Percentiles rank a stretch among this genome's conserved stretches.
phyloP scores from a whole-genome alignment of 2,113 vertebrate species.

The Taurulus bubalis region DNA sequence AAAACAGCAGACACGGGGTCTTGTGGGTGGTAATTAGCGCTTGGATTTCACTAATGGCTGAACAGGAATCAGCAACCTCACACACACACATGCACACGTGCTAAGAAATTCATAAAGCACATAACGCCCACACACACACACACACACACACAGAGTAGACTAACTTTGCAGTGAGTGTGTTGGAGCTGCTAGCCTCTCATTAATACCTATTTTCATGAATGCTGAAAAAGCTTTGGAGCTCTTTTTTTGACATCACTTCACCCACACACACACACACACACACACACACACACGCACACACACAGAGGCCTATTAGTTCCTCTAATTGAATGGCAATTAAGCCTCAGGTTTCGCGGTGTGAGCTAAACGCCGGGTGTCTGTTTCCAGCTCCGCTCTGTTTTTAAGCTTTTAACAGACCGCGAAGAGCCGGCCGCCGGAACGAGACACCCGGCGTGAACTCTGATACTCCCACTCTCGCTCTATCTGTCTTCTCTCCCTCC shows the following conservation, averaged over 20 bases:
- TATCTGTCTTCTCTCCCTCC: not conserved
- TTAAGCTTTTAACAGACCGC: slow-evolving; percentile 78
- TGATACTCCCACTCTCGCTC: slow-evolving; percentile 38
- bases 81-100: slow-evolving; percentile 6
- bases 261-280: slow-evolving; percentile 33
- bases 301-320: slow-evolving; percentile 70
- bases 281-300: slow-evolving; percentile 33
- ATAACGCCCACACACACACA: not conserved
- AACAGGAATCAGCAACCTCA: slow-evolving; percentile 52
- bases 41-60: slow-evolving; percentile 62
- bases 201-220: slow-evolving; percentile 68
- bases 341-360: slow-evolving; percentile 79
- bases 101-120: slow-evolving; percentile 2
- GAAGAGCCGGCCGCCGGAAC: slow-evolving; percentile 70
- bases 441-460: slow-evolving; percentile 65
- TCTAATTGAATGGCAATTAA: slow-evolving; percentile 85
- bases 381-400: slow-evolving; percentile 72
- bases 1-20: slow-evolving; percentile 30
- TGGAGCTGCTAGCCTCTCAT: slow-evolving; percentile 53
- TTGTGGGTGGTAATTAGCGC: slow-evolving; percentile 63
- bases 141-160: slow-evolving; percentile 4
- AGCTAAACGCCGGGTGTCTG: slow-evolving; percentile 76
- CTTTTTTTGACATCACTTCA: slow-evolving; percentile 53
- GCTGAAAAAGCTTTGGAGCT: slow-evolving; percentile 67
- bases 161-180: slow-evolving; percentile 23